Evolutionary conservation across 2,888 invertebrate species (phyloP).

Genomic region (Chrysotoxum bicinctum): DNA sequence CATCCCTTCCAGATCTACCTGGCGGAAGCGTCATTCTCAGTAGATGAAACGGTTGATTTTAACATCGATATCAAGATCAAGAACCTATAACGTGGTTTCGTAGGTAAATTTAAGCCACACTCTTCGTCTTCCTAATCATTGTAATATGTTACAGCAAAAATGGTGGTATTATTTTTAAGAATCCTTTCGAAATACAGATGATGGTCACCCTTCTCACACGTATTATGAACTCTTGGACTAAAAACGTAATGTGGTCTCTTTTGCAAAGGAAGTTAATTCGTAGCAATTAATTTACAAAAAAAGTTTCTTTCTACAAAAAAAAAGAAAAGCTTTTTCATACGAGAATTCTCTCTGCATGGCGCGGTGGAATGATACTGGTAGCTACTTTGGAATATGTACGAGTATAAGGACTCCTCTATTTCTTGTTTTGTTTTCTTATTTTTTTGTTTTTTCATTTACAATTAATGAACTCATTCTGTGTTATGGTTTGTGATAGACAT

Average conservation of each 20-base stretch:
- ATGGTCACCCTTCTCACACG: constrained; percentile 4
- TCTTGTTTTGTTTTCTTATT: constrained; percentile 23
- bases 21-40: no score
- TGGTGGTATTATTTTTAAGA: no score
- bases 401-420: constrained; percentile 6
- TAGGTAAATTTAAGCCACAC: no score
- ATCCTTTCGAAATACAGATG: neutral
- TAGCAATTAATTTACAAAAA: constrained; percentile 64
- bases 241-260: constrained; percentile 43
- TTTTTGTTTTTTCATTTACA: constrained; percentile 59
- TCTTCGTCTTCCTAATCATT: no score
- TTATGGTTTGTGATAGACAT: constrained; percentile 71
- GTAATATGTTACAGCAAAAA: no score
- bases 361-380: neutral
- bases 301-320: constrained; percentile 56
- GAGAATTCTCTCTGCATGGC: neutral
- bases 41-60: no score
- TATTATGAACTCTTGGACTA: constrained; percentile 55
- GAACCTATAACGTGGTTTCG: no score
- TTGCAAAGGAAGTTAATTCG: constrained; percentile 66
- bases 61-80: no score
- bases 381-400: neutral
- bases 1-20: no score
- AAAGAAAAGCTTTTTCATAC: constrained; percentile 50
- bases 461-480: constrained; percentile 68